A percentile compares a stretch with the other conserved stretches of the same genome.
phyloP scores from a whole-genome alignment of 2,797 vertebrate genomes.

The Hippopotamyrus pictus region DNA sequence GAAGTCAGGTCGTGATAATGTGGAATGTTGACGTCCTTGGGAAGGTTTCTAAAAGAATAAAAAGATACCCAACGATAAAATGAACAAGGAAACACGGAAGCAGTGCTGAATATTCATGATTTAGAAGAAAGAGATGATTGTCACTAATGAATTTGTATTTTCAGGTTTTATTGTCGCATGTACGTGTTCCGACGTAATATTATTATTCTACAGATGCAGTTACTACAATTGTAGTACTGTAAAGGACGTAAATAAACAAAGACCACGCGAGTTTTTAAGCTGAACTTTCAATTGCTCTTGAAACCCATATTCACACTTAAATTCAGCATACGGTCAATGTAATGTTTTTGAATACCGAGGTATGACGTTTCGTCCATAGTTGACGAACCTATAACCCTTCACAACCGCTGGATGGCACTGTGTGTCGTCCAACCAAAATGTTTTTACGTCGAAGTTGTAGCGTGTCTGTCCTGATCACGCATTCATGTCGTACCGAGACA shows the following conservation, averaged over 20 bases:
- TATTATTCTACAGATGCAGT: not conserved
- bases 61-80: not conserved
- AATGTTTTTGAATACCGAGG: conserved; percentile 41
- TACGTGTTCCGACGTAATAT: not conserved
- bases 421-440: conserved; percentile 39
- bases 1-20: conserved; percentile 45
- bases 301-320: not conserved
- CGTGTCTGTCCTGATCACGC: not conserved
- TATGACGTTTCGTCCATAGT: conserved; percentile 45
- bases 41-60: conserved; percentile 22
- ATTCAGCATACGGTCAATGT: not conserved
- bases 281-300: not conserved
- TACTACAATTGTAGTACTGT: not conserved
- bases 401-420: conserved; percentile 34
- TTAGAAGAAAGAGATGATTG: not conserved
- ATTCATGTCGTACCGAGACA: not conserved
- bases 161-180: not conserved
- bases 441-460: conserved; percentile 35
- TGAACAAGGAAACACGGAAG: not conserved
- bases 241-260: not conserved
- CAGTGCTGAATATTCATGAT: not conserved
- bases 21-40: conserved; percentile 49
- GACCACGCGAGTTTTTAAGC: too few relatives aligned
- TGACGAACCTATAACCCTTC: conserved; percentile 48
- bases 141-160: not conserved